Evolutionary conservation across 2,888 invertebrate genomes (phyloP).

Genomic region (Geophilus truncorum): DNA sequence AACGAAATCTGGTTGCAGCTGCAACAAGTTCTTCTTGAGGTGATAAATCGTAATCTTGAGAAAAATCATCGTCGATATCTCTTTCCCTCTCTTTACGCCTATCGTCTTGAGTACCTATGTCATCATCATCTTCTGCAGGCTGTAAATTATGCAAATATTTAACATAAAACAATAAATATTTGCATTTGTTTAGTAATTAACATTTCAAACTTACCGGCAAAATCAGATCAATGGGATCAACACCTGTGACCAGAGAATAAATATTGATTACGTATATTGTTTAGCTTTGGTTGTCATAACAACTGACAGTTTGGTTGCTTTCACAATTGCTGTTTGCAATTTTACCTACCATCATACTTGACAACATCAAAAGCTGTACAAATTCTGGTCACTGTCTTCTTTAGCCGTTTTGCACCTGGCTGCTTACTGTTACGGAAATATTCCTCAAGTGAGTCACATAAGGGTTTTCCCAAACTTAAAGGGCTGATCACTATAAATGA

Average conservation of each 20-base stretch:
- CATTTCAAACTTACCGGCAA: neutral
- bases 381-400: slow-evolving; percentile 29
- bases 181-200: too few relatives aligned
- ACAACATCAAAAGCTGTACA: slow-evolving; percentile 32
- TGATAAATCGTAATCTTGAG: neutral
- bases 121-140: neutral
- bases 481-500: neutral
- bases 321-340: neutral
- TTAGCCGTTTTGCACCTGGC: slow-evolving; percentile 4
- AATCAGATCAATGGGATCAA: slow-evolving; percentile 3
- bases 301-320: too few relatives aligned
- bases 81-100: neutral
- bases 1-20: neutral
- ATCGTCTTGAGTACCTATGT: neutral
- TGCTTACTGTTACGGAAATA: slow-evolving; percentile 25
- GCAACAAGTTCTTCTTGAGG: neutral
- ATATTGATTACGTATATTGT: neutral
- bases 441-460: slow-evolving; percentile 30
- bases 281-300: neutral
- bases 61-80: neutral
- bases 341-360: slow-evolving; percentile 29
- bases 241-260: neutral
- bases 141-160: neutral
- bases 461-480: neutral
- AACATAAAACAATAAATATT: neutral